These are phyloP conservation scores for Isurus oxyrinchus DNA, from an alignment of 2,113 vertebrate genomes.

Conservation along the genomic window DNA sequence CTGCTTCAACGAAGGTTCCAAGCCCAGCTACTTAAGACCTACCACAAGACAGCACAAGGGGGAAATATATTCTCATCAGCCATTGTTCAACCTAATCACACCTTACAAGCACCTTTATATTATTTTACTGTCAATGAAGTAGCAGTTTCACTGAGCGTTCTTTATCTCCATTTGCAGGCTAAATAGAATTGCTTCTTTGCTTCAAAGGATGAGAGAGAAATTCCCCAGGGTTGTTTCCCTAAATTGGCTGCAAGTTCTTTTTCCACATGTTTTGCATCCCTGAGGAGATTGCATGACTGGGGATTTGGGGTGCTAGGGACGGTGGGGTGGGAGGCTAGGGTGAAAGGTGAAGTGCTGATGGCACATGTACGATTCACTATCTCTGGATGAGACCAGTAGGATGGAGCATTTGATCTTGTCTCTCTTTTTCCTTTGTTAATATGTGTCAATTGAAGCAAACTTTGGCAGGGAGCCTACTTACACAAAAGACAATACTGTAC, in stretches of 20 bases:
- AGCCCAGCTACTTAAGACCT: background rate
- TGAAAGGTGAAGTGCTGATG: background rate
- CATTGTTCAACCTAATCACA: background rate
- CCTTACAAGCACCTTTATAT: background rate
- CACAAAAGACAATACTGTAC: background rate
- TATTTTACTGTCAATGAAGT: background rate
- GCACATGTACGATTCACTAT: too few species aligned
- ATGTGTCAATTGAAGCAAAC: background rate
- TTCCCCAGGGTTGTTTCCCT: background rate
- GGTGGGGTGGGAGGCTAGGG: background rate
- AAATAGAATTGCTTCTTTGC: background rate
- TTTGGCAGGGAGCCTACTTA: background rate
- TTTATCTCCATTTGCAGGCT: background rate
- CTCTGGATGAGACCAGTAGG: background rate
- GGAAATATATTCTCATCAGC: background rate
- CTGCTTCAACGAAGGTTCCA: background rate
- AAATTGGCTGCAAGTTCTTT: background rate
- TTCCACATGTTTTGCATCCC: background rate
- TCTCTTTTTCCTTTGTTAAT: background rate
- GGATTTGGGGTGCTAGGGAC: background rate
- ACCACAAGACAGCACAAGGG: background rate
- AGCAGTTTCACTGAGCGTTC: background rate
- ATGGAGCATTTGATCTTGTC: background rate
- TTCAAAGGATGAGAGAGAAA: background rate
- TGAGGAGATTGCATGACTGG: background rate